Evolutionary conservation across 2,113 vertebrate species (phyloP), one percentile per base, ranked within the genome.

Genomic region (Odontophorus gujanensis): DNA sequence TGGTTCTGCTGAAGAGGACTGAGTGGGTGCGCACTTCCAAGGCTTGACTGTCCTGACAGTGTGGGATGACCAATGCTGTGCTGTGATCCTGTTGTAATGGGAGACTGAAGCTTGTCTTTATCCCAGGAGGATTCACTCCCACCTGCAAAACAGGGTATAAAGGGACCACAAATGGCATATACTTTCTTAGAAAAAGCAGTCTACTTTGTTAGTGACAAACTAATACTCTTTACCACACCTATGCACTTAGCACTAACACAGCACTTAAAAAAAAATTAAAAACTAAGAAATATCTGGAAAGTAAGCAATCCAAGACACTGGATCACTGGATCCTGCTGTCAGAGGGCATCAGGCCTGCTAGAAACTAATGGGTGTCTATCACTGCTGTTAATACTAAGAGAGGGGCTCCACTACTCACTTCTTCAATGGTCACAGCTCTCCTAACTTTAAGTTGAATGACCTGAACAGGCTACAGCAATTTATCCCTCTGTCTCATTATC

Each of bases 91-190:
- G 98, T 96, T 13, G 98, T 97, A 45, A 97, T 97, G 75, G 98
- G 98, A 85, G 98, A 98, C 83, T 98, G 98, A 30, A 98, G 98
- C 93, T 98, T 98, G 90, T 99, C 98, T 67, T 99, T 99, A 88
- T 99, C 98, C 98, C 98, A 99, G 51, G 98, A 98, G 45, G 97
- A 98, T 96, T 99, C 98, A 89, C 98, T 99, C 88, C 98, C 98
- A 95, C 98, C 98, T 99, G 96, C 68, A 98, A 94, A 96, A 94
- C 25, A 97, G 75, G 30, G 43, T 9, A 92, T 57, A 50, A 92
- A 59, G 63, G 45, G 36, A 45, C 24, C 74, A 22, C 38, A 90
- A 92, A 85, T 48, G 62, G 25, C 38, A 76, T 1, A 22, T 1
- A 7, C 48, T 81, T 91, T 13, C 22, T 22, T 47, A 61, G 45